phyloP scores from a whole-genome alignment of 1,140 invertebrate genomes.

The Heliothis virescens region DNA sequence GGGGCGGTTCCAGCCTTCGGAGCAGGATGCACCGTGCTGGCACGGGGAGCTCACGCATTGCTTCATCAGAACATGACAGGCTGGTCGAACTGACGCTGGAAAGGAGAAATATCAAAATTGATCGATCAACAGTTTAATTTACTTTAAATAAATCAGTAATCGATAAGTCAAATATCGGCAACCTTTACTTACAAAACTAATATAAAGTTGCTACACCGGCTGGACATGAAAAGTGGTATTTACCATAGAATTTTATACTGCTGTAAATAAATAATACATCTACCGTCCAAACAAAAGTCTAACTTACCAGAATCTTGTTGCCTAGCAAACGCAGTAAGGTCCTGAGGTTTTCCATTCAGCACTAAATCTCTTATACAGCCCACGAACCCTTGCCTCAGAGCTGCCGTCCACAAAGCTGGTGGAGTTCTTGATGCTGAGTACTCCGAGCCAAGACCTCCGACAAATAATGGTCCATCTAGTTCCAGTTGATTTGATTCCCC shows the following conservation, averaged over 20 bases:
- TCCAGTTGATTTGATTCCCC: conserved; percentile 95
- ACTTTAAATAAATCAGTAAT: no score
- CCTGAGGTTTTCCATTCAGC: conserved; percentile 96
- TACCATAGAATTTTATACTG: no score
- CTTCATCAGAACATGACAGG: conserved; percentile 92
- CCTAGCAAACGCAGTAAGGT: conserved; percentile 95
- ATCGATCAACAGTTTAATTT: no score
- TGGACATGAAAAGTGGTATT: no score
- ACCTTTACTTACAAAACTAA: no score
- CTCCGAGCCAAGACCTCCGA: conserved; percentile 94
- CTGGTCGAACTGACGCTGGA: conserved; percentile 93
- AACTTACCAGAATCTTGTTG: conserved; percentile 95
- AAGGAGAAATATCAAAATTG: background rate
- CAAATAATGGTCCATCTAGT: conserved; percentile 94
- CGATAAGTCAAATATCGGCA: no score
- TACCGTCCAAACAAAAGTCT: no score
- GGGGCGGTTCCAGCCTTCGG: conserved; percentile 98
- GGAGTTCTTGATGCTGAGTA: conserved; percentile 92
- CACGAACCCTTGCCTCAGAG: conserved; percentile 95
- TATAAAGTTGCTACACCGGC: no score
- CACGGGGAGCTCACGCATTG: conserved; percentile 95
- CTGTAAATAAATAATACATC: no score
- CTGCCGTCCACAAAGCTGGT: conserved; percentile 96
- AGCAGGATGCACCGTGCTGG: conserved; percentile 95
- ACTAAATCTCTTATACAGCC: conserved; percentile 98